phyloP scores from a whole-genome alignment of 1,140 invertebrate species.

The Drosophila navojoa region DNA sequence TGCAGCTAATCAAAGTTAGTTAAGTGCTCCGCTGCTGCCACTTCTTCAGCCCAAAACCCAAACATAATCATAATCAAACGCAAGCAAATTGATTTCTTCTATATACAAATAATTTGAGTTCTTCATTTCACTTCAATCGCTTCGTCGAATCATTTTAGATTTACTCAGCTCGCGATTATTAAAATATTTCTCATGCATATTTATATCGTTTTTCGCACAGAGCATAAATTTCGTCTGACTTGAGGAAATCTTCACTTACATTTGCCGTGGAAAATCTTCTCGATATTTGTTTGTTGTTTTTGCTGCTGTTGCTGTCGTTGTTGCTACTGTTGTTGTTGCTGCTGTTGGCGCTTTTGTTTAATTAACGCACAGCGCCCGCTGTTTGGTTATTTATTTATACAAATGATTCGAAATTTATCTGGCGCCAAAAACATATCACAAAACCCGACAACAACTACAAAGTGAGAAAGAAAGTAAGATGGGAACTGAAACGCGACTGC shows the following conservation, averaged over 20 bases:
- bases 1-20: conserved; percentile 34
- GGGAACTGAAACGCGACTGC: conserved; percentile 23
- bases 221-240: conserved; percentile 16
- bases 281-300: background rate
- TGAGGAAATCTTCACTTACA: conserved; percentile 21
- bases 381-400: conserved; percentile 49
- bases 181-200: background rate
- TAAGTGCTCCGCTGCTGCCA: conserved; percentile 6
- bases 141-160: conserved; percentile 18
- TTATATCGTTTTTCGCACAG: background rate
- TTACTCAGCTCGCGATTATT: background rate
- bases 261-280: conserved; percentile 2
- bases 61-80: background rate
- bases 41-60: too few species aligned
- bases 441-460: conserved; percentile 3
- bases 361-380: conserved; percentile 18
- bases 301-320: background rate
- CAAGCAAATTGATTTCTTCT: conserved; percentile 8
- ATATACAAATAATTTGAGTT: background rate
- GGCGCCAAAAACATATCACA: conserved; percentile 50
- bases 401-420: conserved; percentile 43
- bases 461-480: background rate
- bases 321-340: background rate
- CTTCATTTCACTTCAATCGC: background rate
- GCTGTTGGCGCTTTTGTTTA: conserved; percentile 14